These are phyloP conservation scores for Anableps anableps DNA, from an alignment of 2,797 vertebrate genomes.

Conservation along the genomic window DNA sequence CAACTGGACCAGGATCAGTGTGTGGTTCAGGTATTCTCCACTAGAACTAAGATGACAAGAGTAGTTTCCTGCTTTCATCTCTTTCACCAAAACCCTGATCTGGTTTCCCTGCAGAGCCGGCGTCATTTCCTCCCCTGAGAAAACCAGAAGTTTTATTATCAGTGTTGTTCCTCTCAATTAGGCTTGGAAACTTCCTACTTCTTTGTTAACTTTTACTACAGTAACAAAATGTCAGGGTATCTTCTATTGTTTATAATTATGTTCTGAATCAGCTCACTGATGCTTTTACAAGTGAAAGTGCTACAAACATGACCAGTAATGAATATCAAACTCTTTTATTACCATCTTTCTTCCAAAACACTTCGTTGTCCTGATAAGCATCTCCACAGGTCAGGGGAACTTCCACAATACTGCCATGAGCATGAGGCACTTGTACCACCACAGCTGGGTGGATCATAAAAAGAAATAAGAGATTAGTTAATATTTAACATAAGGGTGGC, in stretches of 20 bases:
- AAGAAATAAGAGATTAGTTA: constrained; percentile 3
- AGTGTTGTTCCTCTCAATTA: neutral
- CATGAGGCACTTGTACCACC: constrained; percentile 64
- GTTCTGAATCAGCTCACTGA: neutral
- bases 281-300: neutral
- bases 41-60: constrained; percentile 70
- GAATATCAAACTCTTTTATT: neutral
- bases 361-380: constrained; percentile 39
- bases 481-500: neutral
- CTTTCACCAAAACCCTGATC: constrained; percentile 62
- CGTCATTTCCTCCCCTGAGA: constrained; percentile 32
- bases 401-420: neutral
- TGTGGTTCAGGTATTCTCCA: constrained; percentile 78
- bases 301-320: neutral
- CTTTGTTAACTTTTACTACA: neutral
- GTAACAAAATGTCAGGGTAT: neutral
- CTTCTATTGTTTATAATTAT: neutral
- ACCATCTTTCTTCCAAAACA: constrained; percentile 78
- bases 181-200: neutral
- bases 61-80: constrained; percentile 78
- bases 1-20: constrained; percentile 72
- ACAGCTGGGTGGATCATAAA: constrained; percentile 61
- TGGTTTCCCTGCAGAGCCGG: constrained; percentile 62
- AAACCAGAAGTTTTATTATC: neutral
- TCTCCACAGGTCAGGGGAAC: constrained; percentile 75